These are phyloP conservation scores for Periophthalmus modestus DNA, from an alignment of 2,113 vertebrate species.

Conservation along the genomic window DNA sequence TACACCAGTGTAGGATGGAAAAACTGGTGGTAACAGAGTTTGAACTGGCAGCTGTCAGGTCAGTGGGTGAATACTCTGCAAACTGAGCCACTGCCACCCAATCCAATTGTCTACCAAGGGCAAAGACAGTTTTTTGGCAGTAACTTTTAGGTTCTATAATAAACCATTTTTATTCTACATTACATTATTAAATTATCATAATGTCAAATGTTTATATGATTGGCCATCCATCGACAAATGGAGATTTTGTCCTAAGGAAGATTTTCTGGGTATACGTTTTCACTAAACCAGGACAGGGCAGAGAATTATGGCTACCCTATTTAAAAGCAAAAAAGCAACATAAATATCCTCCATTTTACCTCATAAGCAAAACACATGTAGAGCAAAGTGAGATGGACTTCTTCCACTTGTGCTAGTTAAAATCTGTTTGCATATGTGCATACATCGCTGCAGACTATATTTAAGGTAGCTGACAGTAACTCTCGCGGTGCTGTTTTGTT, in stretches of 20 bases:
- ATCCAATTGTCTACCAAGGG: too few relatives aligned
- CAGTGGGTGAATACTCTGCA: not conserved
- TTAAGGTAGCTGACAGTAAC: constrained; percentile 18
- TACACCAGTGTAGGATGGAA: not conserved
- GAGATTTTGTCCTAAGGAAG: not conserved
- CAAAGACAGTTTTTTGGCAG: too few relatives aligned
- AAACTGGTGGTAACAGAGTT: too few relatives aligned
- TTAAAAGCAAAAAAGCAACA: not conserved
- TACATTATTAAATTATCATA: too few relatives aligned
- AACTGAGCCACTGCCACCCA: too few relatives aligned
- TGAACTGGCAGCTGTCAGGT: too few relatives aligned
- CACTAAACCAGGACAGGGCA: not conserved
- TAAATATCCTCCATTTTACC: not conserved
- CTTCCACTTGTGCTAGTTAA: not conserved
- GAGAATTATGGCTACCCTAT: not conserved
- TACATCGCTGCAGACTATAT: constrained; percentile 9
- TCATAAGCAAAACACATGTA: not conserved
- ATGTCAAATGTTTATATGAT: not conserved
- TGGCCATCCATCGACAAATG: too few relatives aligned
- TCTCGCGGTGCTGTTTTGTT: constrained; percentile 17
- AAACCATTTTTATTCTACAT: too few relatives aligned
- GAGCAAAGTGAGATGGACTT: not conserved
- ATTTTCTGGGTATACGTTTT: not conserved
- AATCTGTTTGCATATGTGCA: not conserved
- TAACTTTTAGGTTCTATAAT: too few relatives aligned